Evolutionary conservation across 2,888 invertebrate species (phyloP), one percentile per base, ranked within the genome.

Genomic region (Priocnemis perturbator): DNA sequence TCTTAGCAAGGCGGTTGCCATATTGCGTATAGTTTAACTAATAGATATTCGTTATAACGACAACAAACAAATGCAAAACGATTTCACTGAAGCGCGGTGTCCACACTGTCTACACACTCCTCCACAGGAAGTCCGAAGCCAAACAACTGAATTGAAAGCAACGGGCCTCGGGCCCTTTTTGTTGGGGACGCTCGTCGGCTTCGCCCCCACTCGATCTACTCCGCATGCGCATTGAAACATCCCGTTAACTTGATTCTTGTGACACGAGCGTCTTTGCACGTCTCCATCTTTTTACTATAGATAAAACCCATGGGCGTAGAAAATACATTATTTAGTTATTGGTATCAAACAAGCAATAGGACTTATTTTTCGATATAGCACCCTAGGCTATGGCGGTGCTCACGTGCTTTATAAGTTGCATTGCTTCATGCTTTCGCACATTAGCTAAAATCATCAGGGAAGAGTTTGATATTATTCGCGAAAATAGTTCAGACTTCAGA

Each of bases 1-100:
- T 63, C 73, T 80, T 21, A 85, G 63, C 55, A 85, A 71, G n/a
- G 75, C 70, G 15, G 77, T 81, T 45, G 83, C 78, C 85, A 85
- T 85, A 56, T 72, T 71, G 26, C 50, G 7, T 26, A 21, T 19
- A 17, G 19, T n/a, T n/a, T 52, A 23, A 61, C 17, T 3, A 21
- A 9, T 19, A 5, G 21, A 21, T 21, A 2, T 55, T 23, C 4
- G 1, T 55, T 21, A n/a, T 21, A 55, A 55, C 55, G 11, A 19
- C 2, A 9, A 50, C 17, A 17, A 19, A 50, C 7, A 17, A 4
- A 2, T 3, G 4, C 7, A 47, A 9, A 9, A 37, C 37, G 37
- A 5, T 37, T 37, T 37, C 37, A 37, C 37, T 37, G 37, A 37
- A 11, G 11, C 7, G 7, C 26, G 26, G 37, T 11, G 19, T 19